phyloP scores from a whole-genome alignment of 2,113 vertebrate species.

The Clupea harengus region DNA sequence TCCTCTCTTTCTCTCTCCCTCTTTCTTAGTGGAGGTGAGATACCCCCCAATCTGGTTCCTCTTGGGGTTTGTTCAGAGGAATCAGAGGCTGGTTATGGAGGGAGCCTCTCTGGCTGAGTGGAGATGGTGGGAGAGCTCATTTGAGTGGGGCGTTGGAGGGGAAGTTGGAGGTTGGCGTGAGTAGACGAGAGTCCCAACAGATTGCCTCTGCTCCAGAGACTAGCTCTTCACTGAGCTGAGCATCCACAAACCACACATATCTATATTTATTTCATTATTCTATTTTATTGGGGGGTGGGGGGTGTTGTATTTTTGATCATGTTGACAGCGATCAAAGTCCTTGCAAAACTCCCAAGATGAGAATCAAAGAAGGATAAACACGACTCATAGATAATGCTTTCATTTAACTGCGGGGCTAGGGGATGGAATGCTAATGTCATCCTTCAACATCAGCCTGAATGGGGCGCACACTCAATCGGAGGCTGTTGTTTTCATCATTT shows the following conservation, averaged over 20 bases:
- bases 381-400: conserved; percentile 16
- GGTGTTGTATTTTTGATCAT: not conserved
- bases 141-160: not conserved
- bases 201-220: not conserved
- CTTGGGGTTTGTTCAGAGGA: not conserved
- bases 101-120: not conserved
- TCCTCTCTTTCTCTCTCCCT: not conserved
- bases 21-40: not conserved
- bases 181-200: not conserved
- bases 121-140: conserved; percentile 33
- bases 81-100: conserved; percentile 10
- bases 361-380: not conserved
- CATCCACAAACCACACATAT: conserved; percentile 21
- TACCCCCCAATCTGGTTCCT: not conserved
- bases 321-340: conserved; percentile 2
- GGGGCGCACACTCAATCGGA: conserved; percentile 12
- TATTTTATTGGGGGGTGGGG: not conserved
- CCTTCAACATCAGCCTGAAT: conserved; percentile 17
- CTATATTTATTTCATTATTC: not conserved
- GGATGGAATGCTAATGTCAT: not conserved
- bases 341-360: conserved; percentile 4
- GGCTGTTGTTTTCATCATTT: conserved; percentile 65
- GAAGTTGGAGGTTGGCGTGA: not conserved
- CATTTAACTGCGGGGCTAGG: not conserved
- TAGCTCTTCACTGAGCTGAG: conserved; percentile 25